Base-by-base conservation (phyloP, 2,888 invertebrate species). In the Dryococelus australis region DNA sequence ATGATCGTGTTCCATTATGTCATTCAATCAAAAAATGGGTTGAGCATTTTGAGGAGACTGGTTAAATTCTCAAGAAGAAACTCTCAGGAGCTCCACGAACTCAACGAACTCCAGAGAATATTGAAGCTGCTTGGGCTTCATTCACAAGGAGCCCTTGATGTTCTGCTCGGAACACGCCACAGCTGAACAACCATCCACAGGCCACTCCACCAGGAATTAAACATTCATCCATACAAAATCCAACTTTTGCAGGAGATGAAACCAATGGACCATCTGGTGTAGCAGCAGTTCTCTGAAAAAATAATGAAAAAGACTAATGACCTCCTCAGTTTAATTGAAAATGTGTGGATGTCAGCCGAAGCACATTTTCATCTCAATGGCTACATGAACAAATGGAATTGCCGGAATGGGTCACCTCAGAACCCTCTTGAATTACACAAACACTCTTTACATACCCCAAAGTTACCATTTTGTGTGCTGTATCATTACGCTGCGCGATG, bases 381-480 rank as follows among this genome's bases (percentile, higher is more conserved):
- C 89, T 92, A 89, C 90, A 91, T 91, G 90, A 92, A 91, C 90
- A 90, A 90, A 88, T 90, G 91, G 84, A 28, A 47, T 47, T 47
- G 16, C 47, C 10, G 16, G 47, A 13, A 47, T 16, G 2, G 47
- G 47, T 47, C 47, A 47, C 4, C 8, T 47, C 47, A 47, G 47
- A 47, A 47, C 16, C 8, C 8, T 47, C 47, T 13, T 47, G 12
- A 47, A 47, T 16, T 47, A 47, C 47, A 13, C 47, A 16, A 13
- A 10, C 47, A 10, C 47, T 47, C 47, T 10, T 13, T 13, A 47
- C 47, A 16, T 47, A 47, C 10, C 47, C 47, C 47, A 47, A 47
- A 1, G 47, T 47, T 16, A 10, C 16, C 10, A 47, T 13, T 47
- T 47, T 10, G 16, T 13, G 47, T 47, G 47, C 16, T 16, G 16